Evolutionary conservation across 2,888 invertebrate species (phyloP).

Genomic region (Prenolepis imparis): DNA sequence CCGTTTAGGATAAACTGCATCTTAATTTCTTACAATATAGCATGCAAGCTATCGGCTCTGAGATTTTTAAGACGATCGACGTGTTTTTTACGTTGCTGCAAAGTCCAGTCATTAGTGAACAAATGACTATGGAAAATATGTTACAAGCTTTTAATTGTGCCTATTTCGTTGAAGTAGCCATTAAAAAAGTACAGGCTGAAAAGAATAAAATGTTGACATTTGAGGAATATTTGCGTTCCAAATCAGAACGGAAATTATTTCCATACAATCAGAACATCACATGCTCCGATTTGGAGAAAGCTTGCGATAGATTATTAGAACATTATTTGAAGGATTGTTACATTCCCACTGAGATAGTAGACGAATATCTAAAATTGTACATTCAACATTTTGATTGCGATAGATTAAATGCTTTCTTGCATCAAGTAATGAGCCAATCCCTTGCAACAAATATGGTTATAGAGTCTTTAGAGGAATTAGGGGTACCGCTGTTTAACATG

Average conservation of each 20-base stretch:
- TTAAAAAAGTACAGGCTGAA: constrained; percentile 84
- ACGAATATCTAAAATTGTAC: constrained; percentile 86
- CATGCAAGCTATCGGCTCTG: constrained; percentile 57
- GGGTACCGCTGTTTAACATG: constrained; percentile 71
- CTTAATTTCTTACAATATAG: constrained; percentile 19
- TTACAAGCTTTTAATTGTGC: constrained; percentile 87
- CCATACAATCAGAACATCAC: constrained; percentile 67
- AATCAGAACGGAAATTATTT: constrained; percentile 76
- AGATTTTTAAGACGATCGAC: constrained; percentile 74
- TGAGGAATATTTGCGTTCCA: constrained; percentile 86
- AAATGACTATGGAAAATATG: constrained; percentile 87
- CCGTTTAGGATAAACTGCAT: neutral
- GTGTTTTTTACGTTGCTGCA: constrained; percentile 77
- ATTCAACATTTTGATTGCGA: constrained; percentile 84
- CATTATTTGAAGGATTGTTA: constrained; percentile 84
- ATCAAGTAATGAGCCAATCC: constrained; percentile 71
- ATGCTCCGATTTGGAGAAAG: constrained; percentile 82
- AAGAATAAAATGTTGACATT: constrained; percentile 86
- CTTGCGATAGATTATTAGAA: constrained; percentile 86
- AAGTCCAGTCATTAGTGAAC: constrained; percentile 86
- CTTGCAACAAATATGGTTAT: constrained; percentile 77
- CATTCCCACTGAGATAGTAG: constrained; percentile 82
- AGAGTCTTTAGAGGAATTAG: constrained; percentile 75
- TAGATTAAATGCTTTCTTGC: constrained; percentile 85
- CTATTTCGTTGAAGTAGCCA: constrained; percentile 87